Evolutionary conservation across 2,888 invertebrate species (phyloP).

Genomic region (Eretmocerus hayati): DNA sequence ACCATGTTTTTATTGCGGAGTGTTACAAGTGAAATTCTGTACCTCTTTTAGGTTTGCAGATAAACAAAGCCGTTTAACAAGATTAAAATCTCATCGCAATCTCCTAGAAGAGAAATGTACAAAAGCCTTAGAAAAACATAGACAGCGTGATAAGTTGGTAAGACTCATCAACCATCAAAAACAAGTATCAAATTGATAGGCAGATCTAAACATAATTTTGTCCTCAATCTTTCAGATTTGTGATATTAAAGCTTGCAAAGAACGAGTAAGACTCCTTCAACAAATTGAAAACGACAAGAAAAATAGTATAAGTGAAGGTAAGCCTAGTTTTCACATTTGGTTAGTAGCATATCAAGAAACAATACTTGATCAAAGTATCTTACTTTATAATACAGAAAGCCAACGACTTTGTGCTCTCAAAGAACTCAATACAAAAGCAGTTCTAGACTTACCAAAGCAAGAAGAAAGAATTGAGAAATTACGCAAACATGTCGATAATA

Average conservation of each 20-base stretch:
- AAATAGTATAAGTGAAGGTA: slow-evolving; percentile 45
- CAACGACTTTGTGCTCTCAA: slow-evolving; percentile 41
- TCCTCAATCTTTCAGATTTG: slow-evolving; percentile 44
- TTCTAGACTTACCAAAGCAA: slow-evolving; percentile 55
- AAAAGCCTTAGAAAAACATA: slow-evolving; percentile 47
- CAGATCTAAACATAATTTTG: no score
- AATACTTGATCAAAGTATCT: no score
- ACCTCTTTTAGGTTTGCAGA: slow-evolving; percentile 56
- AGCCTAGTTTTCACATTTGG: neutral
- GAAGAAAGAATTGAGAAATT: slow-evolving; percentile 58
- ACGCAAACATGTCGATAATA: slow-evolving; percentile 52
- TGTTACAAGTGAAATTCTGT: no score
- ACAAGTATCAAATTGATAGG: no score
- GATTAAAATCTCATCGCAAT: slow-evolving; percentile 53
- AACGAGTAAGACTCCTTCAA: slow-evolving; percentile 53
- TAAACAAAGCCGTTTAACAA: slow-evolving; percentile 55
- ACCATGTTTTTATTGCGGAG: no score
- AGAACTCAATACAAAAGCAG: slow-evolving; percentile 45
- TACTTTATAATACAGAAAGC: slow-evolving; percentile 36
- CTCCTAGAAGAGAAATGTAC: slow-evolving; percentile 53
- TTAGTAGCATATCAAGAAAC: no score
- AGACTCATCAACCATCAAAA: no score
- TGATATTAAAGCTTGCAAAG: slow-evolving; percentile 56
- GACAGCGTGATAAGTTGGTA: slow-evolving; percentile 44
- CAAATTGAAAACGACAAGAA: slow-evolving; percentile 53